Conservation (phyloP, 2,113 vertebrate genomes). For the Procavia capensis region DNA sequence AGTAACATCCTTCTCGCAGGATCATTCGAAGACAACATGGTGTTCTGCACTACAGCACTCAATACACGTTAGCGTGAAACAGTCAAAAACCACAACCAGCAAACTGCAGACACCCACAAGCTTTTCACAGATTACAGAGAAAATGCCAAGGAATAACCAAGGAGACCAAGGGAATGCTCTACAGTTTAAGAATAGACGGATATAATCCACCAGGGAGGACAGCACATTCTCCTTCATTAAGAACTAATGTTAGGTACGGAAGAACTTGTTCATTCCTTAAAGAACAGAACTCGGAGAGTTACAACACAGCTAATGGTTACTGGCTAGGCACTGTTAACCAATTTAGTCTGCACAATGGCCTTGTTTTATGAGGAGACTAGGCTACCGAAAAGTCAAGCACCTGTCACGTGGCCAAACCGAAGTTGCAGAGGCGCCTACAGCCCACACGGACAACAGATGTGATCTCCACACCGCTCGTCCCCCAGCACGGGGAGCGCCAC, state of each 20-base stretch:
- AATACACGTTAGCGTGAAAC: not conserved
- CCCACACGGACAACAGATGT: not conserved
- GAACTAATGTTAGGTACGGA: not conserved
- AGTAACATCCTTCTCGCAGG: not conserved
- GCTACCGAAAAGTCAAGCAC: not conserved
- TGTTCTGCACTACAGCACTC: not conserved
- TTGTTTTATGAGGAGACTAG: not conserved
- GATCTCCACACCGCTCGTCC: not conserved
- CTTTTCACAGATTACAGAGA: not conserved
- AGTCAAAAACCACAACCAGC: not conserved
- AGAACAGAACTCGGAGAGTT: not conserved
- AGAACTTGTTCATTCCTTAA: not conserved
- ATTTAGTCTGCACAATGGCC: accelerated
- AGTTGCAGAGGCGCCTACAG: accelerated
- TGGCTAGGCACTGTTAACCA: accelerated
- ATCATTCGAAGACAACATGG: accelerated
- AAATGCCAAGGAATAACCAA: too few species aligned
- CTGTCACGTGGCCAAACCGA: not conserved
- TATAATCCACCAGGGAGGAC: not conserved
- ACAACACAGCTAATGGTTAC: accelerated
- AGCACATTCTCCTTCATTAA: not conserved
- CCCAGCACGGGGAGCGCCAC: accelerated
- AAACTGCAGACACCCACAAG: too few species aligned
- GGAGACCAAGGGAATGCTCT: not conserved
- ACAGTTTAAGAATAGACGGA: not conserved